Evolutionary conservation across 2,888 invertebrate genomes (phyloP).

Genomic region (Lissocephala sabroskyi): DNA sequence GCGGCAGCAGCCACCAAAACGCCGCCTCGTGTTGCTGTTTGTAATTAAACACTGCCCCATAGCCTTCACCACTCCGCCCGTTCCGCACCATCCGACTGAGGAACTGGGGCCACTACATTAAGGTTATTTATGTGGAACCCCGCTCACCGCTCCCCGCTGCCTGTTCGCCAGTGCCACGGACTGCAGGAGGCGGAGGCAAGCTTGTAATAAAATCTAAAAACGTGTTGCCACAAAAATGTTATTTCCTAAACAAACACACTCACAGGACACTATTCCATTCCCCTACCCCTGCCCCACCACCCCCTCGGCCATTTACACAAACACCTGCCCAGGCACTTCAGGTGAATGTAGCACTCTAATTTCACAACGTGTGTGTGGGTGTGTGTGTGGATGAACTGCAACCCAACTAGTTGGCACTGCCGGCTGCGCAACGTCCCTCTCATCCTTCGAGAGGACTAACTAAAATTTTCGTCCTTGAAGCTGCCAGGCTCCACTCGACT

Average conservation of each 20-base stretch:
- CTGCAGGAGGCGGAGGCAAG: too few relatives aligned
- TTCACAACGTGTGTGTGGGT: not conserved
- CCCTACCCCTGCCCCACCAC: too few relatives aligned
- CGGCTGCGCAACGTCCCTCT: conserved; percentile 16
- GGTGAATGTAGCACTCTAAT: not conserved
- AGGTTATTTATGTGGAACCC: conserved; percentile 48
- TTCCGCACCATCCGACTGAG: conserved; percentile 28
- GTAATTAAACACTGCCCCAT: conserved; percentile 49
- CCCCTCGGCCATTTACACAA: too few relatives aligned
- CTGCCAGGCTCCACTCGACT: conserved; percentile 12
- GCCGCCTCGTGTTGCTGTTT: conserved; percentile 4
- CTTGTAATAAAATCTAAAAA: conserved; percentile 67
- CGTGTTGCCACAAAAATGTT: conserved; percentile 65
- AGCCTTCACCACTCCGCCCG: too few relatives aligned
- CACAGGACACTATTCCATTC: conserved; percentile 14
- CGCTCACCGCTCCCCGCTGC: not conserved
- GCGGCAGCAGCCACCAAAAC: not conserved
- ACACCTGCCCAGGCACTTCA: not conserved
- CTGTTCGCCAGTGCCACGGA: not conserved
- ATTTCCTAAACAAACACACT: conserved; percentile 61
- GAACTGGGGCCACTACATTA: conserved; percentile 49
- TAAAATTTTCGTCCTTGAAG: not conserved
- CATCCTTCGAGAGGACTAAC: not conserved
- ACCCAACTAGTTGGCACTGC: not conserved
- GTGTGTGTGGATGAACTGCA: not conserved